phyloP scores from a whole-genome alignment of 2,888 invertebrate species.

The Meghimatium bilineatum region DNA sequence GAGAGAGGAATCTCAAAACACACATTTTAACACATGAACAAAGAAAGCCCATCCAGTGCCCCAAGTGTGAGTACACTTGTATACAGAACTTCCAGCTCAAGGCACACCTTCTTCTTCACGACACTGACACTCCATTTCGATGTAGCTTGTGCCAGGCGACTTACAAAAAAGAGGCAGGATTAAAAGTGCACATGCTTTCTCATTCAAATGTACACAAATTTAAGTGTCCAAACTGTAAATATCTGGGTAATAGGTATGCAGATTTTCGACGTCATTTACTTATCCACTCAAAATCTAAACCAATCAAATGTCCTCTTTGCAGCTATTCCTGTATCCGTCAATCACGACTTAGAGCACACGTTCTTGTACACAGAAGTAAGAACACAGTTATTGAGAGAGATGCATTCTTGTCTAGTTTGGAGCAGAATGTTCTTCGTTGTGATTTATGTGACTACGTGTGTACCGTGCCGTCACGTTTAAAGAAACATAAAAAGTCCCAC shows the following conservation, averaged over 20 bases:
- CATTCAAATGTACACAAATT: conserved; percentile 42
- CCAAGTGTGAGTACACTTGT: conserved; percentile 45
- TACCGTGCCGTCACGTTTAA: conserved; percentile 28
- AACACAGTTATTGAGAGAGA: background rate
- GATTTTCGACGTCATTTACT: conserved; percentile 43
- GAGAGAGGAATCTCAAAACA: conserved; percentile 40
- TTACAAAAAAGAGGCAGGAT: conserved; percentile 44
- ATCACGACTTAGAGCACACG: conserved; percentile 43
- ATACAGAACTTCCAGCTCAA: conserved; percentile 48
- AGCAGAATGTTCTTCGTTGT: conserved; percentile 27
- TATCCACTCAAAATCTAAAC: conserved; percentile 42
- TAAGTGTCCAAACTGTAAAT: conserved; percentile 31
- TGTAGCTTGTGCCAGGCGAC: conserved; percentile 38
- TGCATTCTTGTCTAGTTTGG: conserved; percentile 27
- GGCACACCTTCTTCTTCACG: conserved; percentile 43
- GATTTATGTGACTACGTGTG: conserved; percentile 43
- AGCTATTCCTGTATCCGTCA: conserved; percentile 44
- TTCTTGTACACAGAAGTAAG: conserved; percentile 35
- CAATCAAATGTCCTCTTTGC: conserved; percentile 43
- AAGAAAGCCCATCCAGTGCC: conserved; percentile 45
- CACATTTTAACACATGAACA: conserved; percentile 40
- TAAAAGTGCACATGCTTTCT: conserved; percentile 42
- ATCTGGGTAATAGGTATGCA: conserved; percentile 39
- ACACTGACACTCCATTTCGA: conserved; percentile 30
- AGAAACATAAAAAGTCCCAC: conserved; percentile 40